Conservation (phyloP, 2,113 vertebrate species). For the zebrafish (Danio rerio) region DNA sequence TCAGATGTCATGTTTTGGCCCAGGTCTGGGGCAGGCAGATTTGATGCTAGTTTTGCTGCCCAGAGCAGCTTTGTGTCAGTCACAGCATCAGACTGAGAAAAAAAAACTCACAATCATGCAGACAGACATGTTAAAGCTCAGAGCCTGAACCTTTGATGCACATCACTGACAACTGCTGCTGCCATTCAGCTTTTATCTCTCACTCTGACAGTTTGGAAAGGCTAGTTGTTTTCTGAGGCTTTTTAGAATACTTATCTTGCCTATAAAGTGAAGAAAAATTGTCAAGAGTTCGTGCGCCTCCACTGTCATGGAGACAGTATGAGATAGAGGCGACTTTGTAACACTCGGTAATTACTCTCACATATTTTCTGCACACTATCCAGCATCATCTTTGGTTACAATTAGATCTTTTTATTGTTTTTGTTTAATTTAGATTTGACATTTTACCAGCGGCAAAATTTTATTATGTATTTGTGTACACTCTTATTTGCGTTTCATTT, state of each 20-base stretch:
- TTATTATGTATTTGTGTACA: too few species aligned
- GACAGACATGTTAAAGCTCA: conserved; percentile 16
- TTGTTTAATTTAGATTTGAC: too few species aligned
- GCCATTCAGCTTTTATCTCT: background rate
- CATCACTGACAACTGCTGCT: background rate
- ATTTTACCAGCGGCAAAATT: too few species aligned
- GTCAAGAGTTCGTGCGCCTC: too few species aligned
- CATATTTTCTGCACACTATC: too few species aligned
- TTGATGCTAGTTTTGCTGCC: background rate
- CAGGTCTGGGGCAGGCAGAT: background rate
- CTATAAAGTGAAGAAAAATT: background rate
- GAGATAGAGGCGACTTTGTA: too few species aligned
- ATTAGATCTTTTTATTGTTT: too few species aligned
- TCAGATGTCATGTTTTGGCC: background rate
- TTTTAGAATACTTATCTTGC: background rate
- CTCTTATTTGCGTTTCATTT: too few species aligned
- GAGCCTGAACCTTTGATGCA: background rate
- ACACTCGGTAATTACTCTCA: too few species aligned
- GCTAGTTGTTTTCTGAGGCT: background rate
- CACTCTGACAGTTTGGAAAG: background rate
- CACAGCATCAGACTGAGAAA: conserved; percentile 2
- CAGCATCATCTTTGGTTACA: too few species aligned
- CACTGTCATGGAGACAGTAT: too few species aligned
- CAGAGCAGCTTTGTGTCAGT: conserved; percentile 12
- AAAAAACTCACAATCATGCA: background rate